Evolutionary conservation across 2,113 vertebrate species (phyloP), one percentile per base, ranked within the genome.

Genomic region (Eurypyga helias): DNA sequence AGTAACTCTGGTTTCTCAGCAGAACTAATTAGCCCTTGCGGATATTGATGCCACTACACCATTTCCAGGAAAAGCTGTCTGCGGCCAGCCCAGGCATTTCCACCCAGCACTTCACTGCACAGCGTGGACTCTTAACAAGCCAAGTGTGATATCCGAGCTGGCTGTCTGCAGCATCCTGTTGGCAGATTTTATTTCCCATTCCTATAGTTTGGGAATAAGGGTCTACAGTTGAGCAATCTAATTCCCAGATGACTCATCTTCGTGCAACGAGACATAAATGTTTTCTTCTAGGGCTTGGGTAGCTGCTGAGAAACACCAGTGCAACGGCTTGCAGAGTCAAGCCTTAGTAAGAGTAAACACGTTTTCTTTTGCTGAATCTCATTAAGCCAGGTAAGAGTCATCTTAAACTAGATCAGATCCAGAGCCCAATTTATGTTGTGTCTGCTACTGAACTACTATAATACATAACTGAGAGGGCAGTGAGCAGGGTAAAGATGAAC

Each of bases 81-180:
- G 54, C 45, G 67, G 79, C 71, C 79, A 86, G 80, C 79, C 48
- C 83, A 73, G 80, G 52, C 77, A 95, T 84, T 96, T 95, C 69
- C 73, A 93, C 33, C 60, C 80, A 57, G 78, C 51, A 75, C 61
- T 61, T 33, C 11, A 25, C 34, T 48, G 89, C 72, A 71, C 77
- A 87, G 80, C 13, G 0, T 6, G 38, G 77, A 54, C 60, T 55
- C 61, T 79, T 48, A 87, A 86, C 60, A 91, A 89, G 89, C 69
- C 77, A 84, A 89, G 81, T 72, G 89, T 76, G 83, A 96, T 62
- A 93, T 87, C 80, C 9, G 3, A 96, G 77, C 80, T 87, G 76
- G 60, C 80, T 84, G 61, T 1, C 14, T 7, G 48, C 93, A 72
- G 94, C 73, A 90, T 92, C 86, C 77, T 23, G 80, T 78, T 90